Evolutionary conservation across 2,888 invertebrate genomes (phyloP).

Genomic region (Coelinius sp.): DNA sequence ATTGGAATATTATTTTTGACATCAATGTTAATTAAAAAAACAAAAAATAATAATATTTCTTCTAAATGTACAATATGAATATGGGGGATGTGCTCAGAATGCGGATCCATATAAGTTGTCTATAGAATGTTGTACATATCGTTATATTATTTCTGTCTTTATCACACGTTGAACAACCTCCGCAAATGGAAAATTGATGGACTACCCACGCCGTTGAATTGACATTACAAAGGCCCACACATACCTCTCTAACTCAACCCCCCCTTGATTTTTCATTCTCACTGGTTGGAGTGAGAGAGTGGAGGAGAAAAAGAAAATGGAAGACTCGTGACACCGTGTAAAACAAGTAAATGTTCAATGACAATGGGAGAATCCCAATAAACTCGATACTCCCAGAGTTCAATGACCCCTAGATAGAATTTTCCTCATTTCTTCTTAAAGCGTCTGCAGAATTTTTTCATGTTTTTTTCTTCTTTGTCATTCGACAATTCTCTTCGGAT

Average conservation of each 20-base stretch:
- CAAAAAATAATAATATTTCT: too few relatives aligned
- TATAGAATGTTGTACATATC: neutral
- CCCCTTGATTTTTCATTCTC: neutral
- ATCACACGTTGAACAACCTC: slow-evolving; percentile 22
- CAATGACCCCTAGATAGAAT: neutral
- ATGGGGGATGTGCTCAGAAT: neutral
- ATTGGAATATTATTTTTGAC: neutral
- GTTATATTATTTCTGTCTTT: slow-evolving; percentile 17
- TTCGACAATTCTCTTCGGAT: neutral
- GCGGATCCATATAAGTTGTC: neutral
- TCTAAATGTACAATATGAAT: too few relatives aligned
- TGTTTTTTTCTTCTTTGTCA: neutral
- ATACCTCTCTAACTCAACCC: slow-evolving; percentile 4
- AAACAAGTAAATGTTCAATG: slow-evolving; percentile 6
- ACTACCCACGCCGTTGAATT: slow-evolving; percentile 30
- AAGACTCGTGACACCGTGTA: neutral
- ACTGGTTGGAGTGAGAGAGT: neutral
- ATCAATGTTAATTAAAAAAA: neutral
- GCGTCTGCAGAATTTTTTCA: neutral
- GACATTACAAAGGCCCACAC: slow-evolving; percentile 7
- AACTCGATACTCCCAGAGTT: neutral
- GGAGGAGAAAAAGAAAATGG: neutral
- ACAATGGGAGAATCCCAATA: slow-evolving; percentile 14
- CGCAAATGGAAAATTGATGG: slow-evolving; percentile 33
- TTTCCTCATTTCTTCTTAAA: too few relatives aligned